Percentiles rank a stretch among this genome's conserved stretches.
Evolutionary conservation across 2,888 invertebrate genomes (phyloP).

Genomic region (Cotesia congregata): DNA sequence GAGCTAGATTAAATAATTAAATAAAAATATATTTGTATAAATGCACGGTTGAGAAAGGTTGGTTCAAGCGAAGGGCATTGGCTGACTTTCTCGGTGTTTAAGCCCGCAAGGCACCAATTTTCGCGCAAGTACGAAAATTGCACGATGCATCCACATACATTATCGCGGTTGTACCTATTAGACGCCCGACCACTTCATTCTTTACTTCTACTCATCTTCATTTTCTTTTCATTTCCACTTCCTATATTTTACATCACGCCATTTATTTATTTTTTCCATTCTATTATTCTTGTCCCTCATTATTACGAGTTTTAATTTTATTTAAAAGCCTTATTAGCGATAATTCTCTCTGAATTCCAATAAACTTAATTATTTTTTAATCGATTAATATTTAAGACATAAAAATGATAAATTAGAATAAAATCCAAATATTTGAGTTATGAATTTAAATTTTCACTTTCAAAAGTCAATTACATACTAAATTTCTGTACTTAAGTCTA

Average conservation of each 20-base stretch:
- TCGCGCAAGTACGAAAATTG: slow-evolving; percentile 55
- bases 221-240: slow-evolving; percentile 5
- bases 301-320: slow-evolving; percentile 7
- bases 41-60: background rate
- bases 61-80: slow-evolving; percentile 20
- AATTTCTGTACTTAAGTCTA: too few relatives aligned
- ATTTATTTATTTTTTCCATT: slow-evolving; percentile 12
- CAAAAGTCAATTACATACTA: background rate
- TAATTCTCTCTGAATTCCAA: slow-evolving; percentile 12
- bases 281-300: background rate
- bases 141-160: slow-evolving; percentile 45
- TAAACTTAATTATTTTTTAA: too few relatives aligned
- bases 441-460: too few relatives aligned
- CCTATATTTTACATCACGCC: slow-evolving; percentile 30
- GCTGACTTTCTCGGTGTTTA: slow-evolving; percentile 32
- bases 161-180: slow-evolving; percentile 35
- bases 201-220: slow-evolving; percentile 11
- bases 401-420: too few relatives aligned
- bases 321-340: slow-evolving; percentile 20
- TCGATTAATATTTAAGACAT: too few relatives aligned
- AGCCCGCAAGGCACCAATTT: slow-evolving; percentile 50
- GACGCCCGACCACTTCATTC: slow-evolving; percentile 34
- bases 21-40: background rate
- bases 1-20: background rate
- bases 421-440: too few relatives aligned